Percentiles rank a stretch among this genome's conserved stretches.
Conservation (phyloP, 2,888 invertebrate species). For the Podabrus alpinus region DNA sequence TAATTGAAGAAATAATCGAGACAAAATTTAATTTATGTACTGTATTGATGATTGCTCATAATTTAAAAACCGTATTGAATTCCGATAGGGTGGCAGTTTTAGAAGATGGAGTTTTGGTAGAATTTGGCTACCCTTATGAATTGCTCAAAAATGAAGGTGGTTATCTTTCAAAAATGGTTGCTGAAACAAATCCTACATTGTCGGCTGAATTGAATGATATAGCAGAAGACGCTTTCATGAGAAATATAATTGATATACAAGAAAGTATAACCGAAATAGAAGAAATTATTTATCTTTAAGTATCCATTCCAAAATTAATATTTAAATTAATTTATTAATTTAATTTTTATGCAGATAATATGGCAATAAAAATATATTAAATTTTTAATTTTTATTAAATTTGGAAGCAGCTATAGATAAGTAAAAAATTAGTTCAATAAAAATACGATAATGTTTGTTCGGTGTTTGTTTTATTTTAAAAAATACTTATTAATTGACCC, state of each 20-base stretch:
- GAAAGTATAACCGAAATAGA: constrained; percentile 1
- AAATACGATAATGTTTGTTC: too few relatives aligned
- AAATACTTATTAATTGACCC: too few relatives aligned
- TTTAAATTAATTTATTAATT: background rate
- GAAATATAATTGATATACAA: background rate
- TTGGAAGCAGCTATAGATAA: too few relatives aligned
- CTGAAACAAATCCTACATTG: constrained; percentile 63
- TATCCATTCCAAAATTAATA: background rate
- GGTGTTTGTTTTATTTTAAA: too few relatives aligned
- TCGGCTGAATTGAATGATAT: background rate
- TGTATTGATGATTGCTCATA: constrained; percentile 80
- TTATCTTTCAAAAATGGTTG: constrained; percentile 68
- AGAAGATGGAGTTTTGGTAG: constrained; percentile 75
- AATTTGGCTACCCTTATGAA: constrained; percentile 77
- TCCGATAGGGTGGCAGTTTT: constrained; percentile 80
- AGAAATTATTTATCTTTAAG: background rate
- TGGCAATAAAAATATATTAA: too few relatives aligned
- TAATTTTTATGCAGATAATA: too few relatives aligned
- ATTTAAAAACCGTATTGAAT: constrained; percentile 83
- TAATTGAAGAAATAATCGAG: constrained; percentile 77
- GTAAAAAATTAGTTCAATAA: too few relatives aligned
- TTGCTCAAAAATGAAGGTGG: constrained; percentile 65
- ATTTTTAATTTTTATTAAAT: too few relatives aligned
- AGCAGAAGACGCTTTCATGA: background rate
- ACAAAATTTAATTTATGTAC: constrained; percentile 77